These are phyloP conservation scores for Papilio xuthus DNA, from an alignment of 1,140 invertebrate genomes.

Conservation along the genomic window DNA sequence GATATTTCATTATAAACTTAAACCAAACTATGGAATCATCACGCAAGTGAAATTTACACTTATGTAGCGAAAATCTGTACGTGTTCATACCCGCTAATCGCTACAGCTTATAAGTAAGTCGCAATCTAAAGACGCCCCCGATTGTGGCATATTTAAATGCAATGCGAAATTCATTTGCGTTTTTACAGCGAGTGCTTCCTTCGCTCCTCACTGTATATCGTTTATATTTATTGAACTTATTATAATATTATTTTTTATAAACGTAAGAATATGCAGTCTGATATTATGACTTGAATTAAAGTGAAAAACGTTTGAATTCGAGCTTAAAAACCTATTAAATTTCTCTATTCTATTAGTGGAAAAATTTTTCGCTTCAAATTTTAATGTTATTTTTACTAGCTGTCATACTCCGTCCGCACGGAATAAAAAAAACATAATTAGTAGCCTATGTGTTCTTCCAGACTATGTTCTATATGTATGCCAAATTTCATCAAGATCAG, in stretches of 20 bases:
- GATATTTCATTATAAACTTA: too few species aligned
- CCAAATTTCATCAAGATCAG: too few species aligned
- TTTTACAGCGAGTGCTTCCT: constrained; percentile 45
- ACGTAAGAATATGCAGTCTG: neutral
- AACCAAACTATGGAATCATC: too few species aligned
- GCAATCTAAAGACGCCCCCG: constrained; percentile 35
- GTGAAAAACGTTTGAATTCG: neutral
- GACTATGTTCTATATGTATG: too few species aligned
- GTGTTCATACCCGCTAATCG: constrained; percentile 30
- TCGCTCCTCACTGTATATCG: constrained; percentile 45
- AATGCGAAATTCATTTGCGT: constrained; percentile 56
- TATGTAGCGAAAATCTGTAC: neutral
- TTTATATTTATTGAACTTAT: constrained; percentile 38
- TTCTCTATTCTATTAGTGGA: too few species aligned
- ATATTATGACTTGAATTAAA: neutral
- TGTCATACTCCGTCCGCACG: too few species aligned
- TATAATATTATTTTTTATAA: constrained; percentile 26
- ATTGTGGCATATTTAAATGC: constrained; percentile 52
- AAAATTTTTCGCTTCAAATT: too few species aligned
- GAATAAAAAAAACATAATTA: too few species aligned
- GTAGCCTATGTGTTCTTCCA: too few species aligned
- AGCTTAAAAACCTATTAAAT: too few species aligned
- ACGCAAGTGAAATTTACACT: neutral
- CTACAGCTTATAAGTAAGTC: constrained; percentile 36
- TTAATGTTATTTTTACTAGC: too few species aligned